Evolutionary conservation across 2,797 vertebrate species (phyloP), one percentile per base, ranked within the genome.

Genomic region (Sebastes wilsoni): DNA sequence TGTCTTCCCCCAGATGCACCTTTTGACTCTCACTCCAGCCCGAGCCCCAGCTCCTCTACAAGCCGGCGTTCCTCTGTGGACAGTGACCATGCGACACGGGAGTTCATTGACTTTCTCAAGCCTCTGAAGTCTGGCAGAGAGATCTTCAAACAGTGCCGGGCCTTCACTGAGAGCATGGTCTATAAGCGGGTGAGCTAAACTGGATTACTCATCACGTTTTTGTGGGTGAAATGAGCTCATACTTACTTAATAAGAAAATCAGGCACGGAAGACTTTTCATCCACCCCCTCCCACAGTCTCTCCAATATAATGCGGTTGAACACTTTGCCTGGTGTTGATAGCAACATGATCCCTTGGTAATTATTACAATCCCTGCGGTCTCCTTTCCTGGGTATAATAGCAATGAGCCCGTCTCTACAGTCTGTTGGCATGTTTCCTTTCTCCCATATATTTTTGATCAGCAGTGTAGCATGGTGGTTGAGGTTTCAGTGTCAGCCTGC

Each of bases 61-160:
- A 95, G 94, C 92, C 96, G 96, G 30, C 97, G 97, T 80, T 89
- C 95, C 56, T 95, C 96, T 83, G 70, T 96, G 1, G 97, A 98
- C 84, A 96, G 95, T 0, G 98, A 99, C 69, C 92, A 94, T 12
- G 96, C 96, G 0, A 97, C 97, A 4, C 96, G 94, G 84, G 97
- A 98, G 68, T 99, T 99, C 88, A 96, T 98, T 34, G 97, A 99
- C 73, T 99, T 99, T 87, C 97, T 99, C 75, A 99, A 97, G 93
- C 94, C 97, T 0, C 95, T 97, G 71, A 99, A 97, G 86, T 94
- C 95, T 8, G 98, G 98, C 75, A 96, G 96, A 66, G 98, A 99
- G 60, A 96, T 99, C 92, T 98, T 98, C 89, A 99, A 97, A 87
- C 97, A 98, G 87, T 98, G 97, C 85, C 96, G 97, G 61, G 88